Evolutionary conservation across 2,797 vertebrate genomes (phyloP).

Genomic region (Natrix natrix): DNA sequence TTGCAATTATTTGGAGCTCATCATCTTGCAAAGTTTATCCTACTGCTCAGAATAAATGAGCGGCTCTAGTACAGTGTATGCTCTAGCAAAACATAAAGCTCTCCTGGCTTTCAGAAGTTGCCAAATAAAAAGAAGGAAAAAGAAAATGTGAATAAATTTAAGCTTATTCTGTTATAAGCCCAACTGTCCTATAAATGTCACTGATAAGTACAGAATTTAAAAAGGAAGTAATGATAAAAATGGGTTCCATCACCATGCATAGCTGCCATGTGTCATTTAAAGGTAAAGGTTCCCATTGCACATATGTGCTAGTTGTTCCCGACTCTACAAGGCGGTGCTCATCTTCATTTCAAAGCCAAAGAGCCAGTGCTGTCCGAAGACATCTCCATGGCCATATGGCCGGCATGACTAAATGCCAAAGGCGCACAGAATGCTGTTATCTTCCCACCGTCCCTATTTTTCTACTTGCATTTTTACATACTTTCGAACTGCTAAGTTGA

Average conservation of each 20-base stretch:
- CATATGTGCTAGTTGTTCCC: too few species aligned
- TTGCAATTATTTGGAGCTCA: conserved; percentile 31
- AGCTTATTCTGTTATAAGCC: background rate
- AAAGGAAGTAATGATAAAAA: background rate
- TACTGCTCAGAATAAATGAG: conserved; percentile 25
- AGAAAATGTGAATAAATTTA: conserved; percentile 22
- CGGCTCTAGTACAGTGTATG: background rate
- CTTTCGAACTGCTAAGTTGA: too few species aligned
- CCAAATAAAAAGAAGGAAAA: conserved; percentile 8
- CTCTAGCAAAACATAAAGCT: conserved; percentile 3
- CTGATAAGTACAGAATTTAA: background rate
- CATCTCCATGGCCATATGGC: too few species aligned
- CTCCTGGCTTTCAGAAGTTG: background rate
- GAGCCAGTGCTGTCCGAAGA: too few species aligned
- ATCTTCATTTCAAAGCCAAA: too few species aligned
- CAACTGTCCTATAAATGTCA: background rate
- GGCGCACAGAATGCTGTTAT: too few species aligned
- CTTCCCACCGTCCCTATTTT: too few species aligned
- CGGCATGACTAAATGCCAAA: too few species aligned
- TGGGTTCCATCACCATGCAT: background rate
- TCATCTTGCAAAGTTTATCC: conserved; percentile 5
- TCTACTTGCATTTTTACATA: too few species aligned
- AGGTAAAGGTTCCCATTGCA: too few species aligned
- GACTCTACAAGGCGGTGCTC: too few species aligned
- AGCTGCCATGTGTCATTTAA: background rate